Evolutionary conservation across 2,797 vertebrate genomes (phyloP).

Genomic region (Ispidina lecontei): DNA sequence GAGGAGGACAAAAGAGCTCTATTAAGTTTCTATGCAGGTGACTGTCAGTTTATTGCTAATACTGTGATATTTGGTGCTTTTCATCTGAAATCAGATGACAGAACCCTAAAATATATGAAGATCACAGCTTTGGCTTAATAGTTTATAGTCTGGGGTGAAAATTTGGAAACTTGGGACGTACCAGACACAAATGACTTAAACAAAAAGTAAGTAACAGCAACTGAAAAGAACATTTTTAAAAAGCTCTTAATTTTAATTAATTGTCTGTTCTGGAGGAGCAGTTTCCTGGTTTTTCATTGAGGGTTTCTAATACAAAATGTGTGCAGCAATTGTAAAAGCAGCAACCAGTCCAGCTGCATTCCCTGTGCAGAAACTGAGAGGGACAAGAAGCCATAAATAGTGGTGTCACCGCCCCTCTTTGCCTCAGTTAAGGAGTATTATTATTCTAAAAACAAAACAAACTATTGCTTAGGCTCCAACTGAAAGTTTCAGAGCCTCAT

Average conservation of each 20-base stretch:
- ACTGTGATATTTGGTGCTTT: background rate
- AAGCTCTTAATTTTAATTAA: background rate
- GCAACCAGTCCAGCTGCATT: conserved; percentile 66
- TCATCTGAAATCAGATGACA: background rate
- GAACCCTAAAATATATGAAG: background rate
- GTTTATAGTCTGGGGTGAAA: background rate
- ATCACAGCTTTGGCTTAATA: background rate
- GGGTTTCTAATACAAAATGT: background rate
- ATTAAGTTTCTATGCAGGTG: background rate
- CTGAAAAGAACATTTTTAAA: background rate
- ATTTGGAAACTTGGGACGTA: background rate
- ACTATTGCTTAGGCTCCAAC: conserved; percentile 48
- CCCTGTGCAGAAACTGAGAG: conserved; percentile 56
- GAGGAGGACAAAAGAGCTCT: background rate
- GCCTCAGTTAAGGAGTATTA: conserved; percentile 44
- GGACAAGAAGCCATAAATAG: conserved; percentile 64
- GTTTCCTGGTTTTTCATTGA: background rate
- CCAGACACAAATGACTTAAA: background rate
- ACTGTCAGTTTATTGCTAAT: background rate
- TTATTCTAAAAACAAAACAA: conserved; percentile 66
- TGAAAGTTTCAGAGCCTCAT: conserved; percentile 60
- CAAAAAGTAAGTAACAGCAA: background rate
- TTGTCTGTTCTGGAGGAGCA: background rate
- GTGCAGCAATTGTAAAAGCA: conserved; percentile 30
- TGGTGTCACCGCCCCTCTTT: conserved; percentile 50